Conservation (phyloP, 1,140 invertebrate species). For the Ceratina australensis region DNA sequence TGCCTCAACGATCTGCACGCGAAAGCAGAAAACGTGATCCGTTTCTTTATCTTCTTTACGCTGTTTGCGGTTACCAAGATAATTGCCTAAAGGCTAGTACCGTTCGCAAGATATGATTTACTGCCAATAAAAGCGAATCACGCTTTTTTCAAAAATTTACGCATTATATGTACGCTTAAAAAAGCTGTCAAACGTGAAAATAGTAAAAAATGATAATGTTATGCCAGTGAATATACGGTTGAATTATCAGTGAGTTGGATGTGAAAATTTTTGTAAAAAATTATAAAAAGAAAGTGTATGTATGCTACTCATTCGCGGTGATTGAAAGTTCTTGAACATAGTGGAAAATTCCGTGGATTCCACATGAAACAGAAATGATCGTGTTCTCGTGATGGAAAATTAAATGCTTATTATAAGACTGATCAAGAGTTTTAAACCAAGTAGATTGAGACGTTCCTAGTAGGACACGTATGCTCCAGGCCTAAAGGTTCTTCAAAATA, state of each 20-base stretch:
- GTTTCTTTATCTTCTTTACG: slow-evolving; percentile 9
- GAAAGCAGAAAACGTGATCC: neutral
- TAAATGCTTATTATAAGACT: neutral
- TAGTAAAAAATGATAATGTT: too few relatives aligned
- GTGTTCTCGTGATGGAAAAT: too few relatives aligned
- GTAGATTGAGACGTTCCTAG: neutral
- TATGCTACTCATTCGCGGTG: neutral
- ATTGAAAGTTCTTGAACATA: neutral
- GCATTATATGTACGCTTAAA: neutral
- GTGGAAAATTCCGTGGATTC: neutral
- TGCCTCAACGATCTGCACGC: neutral
- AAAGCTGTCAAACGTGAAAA: neutral
- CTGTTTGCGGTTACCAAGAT: slow-evolving; percentile 10
- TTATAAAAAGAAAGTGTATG: neutral
- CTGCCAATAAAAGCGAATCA: slow-evolving; percentile 1
- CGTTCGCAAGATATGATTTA: neutral
- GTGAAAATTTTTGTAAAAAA: neutral
- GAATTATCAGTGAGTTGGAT: slow-evolving; percentile 1
- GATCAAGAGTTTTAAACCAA: too few relatives aligned
- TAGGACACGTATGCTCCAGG: neutral
- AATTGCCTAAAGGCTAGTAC: neutral
- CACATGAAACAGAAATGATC: too few relatives aligned
- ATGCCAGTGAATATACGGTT: neutral
- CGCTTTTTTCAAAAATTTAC: neutral
- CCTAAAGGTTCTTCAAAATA: neutral